Evolutionary conservation across 1,140 invertebrate genomes (phyloP).

Genomic region (Dreissena polymorpha): DNA sequence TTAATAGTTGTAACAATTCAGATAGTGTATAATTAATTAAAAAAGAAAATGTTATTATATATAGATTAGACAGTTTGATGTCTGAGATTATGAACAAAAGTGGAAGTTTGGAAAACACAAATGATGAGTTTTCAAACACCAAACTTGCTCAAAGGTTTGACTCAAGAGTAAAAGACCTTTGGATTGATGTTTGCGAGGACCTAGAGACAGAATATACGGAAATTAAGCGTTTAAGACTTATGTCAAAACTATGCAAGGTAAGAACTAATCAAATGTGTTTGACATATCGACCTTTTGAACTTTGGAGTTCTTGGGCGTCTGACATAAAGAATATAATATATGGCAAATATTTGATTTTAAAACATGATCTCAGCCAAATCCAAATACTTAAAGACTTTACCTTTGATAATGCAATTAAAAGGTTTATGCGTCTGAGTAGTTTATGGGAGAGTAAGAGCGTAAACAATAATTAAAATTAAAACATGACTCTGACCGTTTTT

Average conservation of each 20-base stretch:
- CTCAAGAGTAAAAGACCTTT: not conserved
- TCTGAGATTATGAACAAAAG: not conserved
- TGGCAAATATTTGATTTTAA: not conserved
- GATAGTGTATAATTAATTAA: too few relatives aligned
- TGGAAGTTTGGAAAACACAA: constrained; percentile 8
- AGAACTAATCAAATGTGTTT: not conserved
- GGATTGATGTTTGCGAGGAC: not conserved
- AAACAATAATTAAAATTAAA: too few relatives aligned
- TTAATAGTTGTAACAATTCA: too few relatives aligned
- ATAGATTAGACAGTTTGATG: not conserved
- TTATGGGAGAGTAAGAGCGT: too few relatives aligned
- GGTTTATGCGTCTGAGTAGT: too few relatives aligned
- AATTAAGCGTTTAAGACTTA: too few relatives aligned
- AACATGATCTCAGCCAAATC: too few relatives aligned
- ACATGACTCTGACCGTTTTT: too few relatives aligned
- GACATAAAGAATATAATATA: not conserved
- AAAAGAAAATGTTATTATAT: not conserved
- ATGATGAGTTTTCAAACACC: constrained; percentile 10
- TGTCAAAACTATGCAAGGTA: not conserved
- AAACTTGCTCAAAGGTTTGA: constrained; percentile 14
- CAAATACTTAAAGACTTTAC: too few relatives aligned
- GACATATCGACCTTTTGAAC: not conserved
- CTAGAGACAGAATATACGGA: not conserved
- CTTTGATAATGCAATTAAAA: too few relatives aligned
- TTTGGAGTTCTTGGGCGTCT: not conserved